A percentile compares a stretch with the other conserved stretches of the same genome.
Evolutionary conservation across 1,140 invertebrate species (phyloP).

Genomic region (Diploscapter pachys): DNA sequence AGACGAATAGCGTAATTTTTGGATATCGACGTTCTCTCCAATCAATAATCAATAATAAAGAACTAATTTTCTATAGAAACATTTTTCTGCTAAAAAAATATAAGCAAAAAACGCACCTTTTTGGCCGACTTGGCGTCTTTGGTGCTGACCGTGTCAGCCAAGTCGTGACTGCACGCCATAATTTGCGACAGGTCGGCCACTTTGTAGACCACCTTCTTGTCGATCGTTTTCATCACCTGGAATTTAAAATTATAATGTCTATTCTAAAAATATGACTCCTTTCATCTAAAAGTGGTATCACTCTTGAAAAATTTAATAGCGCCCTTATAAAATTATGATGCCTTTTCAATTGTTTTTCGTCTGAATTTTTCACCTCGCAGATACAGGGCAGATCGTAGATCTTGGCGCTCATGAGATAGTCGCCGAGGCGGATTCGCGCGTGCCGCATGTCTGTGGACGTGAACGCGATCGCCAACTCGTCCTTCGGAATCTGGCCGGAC

Average conservation of each 20-base stretch:
- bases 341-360: slow-evolving; percentile 13
- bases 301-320: slow-evolving; percentile 8
- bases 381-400: slow-evolving; percentile 54
- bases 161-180: slow-evolving; percentile 40
- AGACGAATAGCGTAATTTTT: too few relatives aligned
- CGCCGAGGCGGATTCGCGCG: slow-evolving; percentile 42
- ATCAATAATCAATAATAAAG: too few relatives aligned
- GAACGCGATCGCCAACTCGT: slow-evolving; percentile 23
- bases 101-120: not conserved
- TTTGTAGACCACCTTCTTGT: slow-evolving; percentile 54
- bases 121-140: slow-evolving; percentile 1
- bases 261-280: slow-evolving; percentile 1
- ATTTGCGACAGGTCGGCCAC: slow-evolving; percentile 53
- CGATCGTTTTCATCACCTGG: slow-evolving; percentile 54
- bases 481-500: not conserved
- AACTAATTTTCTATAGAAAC: too few relatives aligned
- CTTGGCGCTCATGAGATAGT: slow-evolving; percentile 42
- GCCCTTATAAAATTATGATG: slow-evolving; percentile 16
- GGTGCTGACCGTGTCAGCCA: not conserved
- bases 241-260: slow-evolving; percentile 12
- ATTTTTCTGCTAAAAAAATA: slow-evolving; percentile 2
- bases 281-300: too few relatives aligned
- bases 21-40: too few relatives aligned
- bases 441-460: slow-evolving; percentile 40
- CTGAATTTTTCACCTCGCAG: slow-evolving; percentile 48